Conservation (phyloP, 53 echinoderm and acorn worm genomes). For the Mesocentrotus franciscanus region DNA sequence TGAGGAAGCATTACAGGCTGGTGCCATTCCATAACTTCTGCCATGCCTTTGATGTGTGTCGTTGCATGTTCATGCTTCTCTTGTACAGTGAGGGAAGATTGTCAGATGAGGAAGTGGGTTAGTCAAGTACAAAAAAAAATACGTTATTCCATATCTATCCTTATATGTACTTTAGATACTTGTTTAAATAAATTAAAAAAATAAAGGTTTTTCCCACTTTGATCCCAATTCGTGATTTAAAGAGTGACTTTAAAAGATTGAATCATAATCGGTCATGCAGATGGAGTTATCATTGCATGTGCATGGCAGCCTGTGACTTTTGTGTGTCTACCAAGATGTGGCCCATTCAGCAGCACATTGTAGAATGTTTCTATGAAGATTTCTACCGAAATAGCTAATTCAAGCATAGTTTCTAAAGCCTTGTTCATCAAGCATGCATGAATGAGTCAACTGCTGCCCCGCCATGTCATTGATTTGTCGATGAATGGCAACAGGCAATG, state of each 20-base stretch:
- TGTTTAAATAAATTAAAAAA: too few relatives aligned
- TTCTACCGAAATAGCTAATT: slow-evolving; percentile 92
- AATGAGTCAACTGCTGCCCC: too few relatives aligned
- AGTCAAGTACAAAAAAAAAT: neutral
- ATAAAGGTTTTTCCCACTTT: too few relatives aligned
- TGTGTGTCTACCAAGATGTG: slow-evolving; percentile 83
- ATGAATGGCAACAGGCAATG: too few relatives aligned
- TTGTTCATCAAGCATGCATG: neutral
- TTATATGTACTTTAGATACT: too few relatives aligned
- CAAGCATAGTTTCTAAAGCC: neutral
- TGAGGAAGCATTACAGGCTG: slow-evolving; percentile 85
- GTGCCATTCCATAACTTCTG: slow-evolving; percentile 92
- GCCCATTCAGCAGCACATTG: slow-evolving; percentile 81
- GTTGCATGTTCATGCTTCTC: slow-evolving; percentile 84
- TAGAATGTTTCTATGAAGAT: slow-evolving; percentile 84
- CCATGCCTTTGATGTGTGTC: slow-evolving; percentile 89
- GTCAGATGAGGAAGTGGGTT: slow-evolving; percentile 82
- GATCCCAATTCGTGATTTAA: too few relatives aligned
- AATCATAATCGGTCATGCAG: slow-evolving; percentile 12
- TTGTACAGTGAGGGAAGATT: slow-evolving; percentile 71
- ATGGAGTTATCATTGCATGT: slow-evolving; percentile 75
- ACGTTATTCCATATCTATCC: too few relatives aligned
- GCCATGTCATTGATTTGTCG: too few relatives aligned
- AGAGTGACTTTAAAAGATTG: too few relatives aligned
- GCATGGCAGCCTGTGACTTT: slow-evolving; percentile 97